Base-by-base conservation (phyloP, 2,113 vertebrate genomes). In the Anas platyrhynchos region DNA sequence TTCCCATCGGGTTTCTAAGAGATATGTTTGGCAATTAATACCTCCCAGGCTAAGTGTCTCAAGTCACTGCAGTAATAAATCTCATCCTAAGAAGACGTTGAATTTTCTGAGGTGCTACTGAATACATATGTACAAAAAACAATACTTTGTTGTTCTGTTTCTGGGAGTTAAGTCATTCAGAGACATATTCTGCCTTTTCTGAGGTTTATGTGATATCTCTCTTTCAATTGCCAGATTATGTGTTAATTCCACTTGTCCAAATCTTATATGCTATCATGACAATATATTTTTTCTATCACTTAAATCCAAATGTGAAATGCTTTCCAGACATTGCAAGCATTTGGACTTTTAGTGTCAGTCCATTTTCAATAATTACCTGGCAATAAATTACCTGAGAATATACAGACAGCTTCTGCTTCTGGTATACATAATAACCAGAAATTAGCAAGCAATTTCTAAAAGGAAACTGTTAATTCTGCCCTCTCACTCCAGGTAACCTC, bases 1-100 rank as follows among this genome's bases (percentile, higher is more conserved):
- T 74, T 91, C 67, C 59, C 79, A 81, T 79, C 71, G 61, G 50
- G 29, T 73, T 73, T 63, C 44, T 38, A 62, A 78, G 44, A 62
- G 26, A 16, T 36, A 77, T 16, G 31, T 83, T 74, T 81, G 27
- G 38, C 81, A 96, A 97, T 96, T 95, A 97, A 81, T 90, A 26
- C 77, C 72, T 83, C 63, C 68, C 82, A 95, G 92, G 54, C 65
- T 84, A 95, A 92, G 54, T 81, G 75, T 16, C 26, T 93, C 38
- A 43, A 77, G 71, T 50, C 86, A 65, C 21, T 62, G 48, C 11
- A 36, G 34, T 95, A 81, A 90, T 90, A 95, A 96, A 92, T 94
- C 67, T 95, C 75, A 92, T 69, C 41, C 48, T 81, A 50, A 74
- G 73, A 18, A 83, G 36, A 88, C 69, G 52, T 15, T 77, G 46